Evolutionary conservation across 1,140 invertebrate genomes (phyloP).

Genomic region (Rhynchophorus ferrugineus): DNA sequence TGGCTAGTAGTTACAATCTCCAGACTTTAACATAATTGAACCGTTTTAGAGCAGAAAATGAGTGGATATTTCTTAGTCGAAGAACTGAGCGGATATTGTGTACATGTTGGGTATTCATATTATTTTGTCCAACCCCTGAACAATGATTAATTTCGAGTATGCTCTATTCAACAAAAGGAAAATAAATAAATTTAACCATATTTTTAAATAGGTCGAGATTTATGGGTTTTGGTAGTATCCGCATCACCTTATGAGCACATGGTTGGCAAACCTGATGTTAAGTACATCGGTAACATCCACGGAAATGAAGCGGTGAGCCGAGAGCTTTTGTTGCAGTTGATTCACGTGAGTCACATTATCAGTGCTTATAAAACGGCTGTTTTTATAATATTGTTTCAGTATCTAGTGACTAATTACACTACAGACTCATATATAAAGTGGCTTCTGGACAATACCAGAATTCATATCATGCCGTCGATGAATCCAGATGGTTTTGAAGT

Average conservation of each 20-base stretch:
- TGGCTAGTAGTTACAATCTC: no score
- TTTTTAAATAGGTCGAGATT: slow-evolving; percentile 61
- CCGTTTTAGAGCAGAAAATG: no score
- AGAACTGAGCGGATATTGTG: no score
- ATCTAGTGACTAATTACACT: slow-evolving; percentile 74
- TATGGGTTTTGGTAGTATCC: slow-evolving; percentile 93
- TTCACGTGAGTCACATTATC: slow-evolving; percentile 53
- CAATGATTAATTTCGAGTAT: no score
- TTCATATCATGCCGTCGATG: slow-evolving; percentile 89
- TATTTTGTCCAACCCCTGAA: no score
- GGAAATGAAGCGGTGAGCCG: slow-evolving; percentile 85
- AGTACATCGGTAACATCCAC: slow-evolving; percentile 88
- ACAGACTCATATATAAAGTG: slow-evolving; percentile 73
- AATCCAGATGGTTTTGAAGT: slow-evolving; percentile 87
- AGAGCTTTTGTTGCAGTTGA: slow-evolving; percentile 79
- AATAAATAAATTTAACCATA: no score
- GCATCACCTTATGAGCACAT: slow-evolving; percentile 83
- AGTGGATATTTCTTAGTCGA: no score
- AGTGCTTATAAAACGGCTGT: neutral
- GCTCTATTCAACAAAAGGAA: no score
- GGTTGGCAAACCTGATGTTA: slow-evolving; percentile 86
- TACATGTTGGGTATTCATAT: no score
- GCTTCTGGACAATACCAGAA: slow-evolving; percentile 81
- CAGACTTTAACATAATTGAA: no score
- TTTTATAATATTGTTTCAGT: slow-evolving; percentile 44